Conservation (phyloP, 2,797 vertebrate genomes). For the Peromyscus eremicus region DNA sequence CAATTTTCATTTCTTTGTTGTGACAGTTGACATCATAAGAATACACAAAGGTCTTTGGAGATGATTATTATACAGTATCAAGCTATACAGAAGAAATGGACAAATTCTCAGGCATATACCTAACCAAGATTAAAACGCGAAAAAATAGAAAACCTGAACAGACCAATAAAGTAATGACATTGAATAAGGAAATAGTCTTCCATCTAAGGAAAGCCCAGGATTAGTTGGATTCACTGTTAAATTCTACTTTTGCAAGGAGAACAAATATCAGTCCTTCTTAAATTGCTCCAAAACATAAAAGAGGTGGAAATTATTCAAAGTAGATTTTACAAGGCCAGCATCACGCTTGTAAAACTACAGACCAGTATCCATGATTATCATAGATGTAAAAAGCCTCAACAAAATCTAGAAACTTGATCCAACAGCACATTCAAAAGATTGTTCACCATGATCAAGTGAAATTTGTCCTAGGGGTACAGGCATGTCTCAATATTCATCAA, state of each 20-base stretch:
- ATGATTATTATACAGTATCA: background rate
- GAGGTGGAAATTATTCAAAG: background rate
- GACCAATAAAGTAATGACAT: background rate
- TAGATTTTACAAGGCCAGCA: background rate
- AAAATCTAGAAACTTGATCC: background rate
- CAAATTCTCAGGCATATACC: background rate
- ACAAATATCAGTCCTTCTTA: background rate
- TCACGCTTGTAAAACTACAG: background rate
- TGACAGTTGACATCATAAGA: conserved; percentile 8
- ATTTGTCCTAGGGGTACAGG: background rate
- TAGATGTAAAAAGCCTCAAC: background rate
- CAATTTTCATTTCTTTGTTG: background rate
- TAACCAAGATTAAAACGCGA: background rate
- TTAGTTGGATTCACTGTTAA: background rate
- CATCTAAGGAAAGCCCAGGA: background rate
- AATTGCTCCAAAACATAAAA: conserved; percentile 5
- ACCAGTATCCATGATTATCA: background rate
- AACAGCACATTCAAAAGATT: background rate
- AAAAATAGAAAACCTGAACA: background rate
- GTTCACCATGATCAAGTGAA: background rate
- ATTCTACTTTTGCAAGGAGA: background rate
- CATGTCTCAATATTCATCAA: background rate
- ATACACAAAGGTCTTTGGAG: background rate
- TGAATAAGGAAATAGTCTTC: background rate
- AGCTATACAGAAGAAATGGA: background rate